Percentiles rank a stretch among this genome's conserved stretches.
These are phyloP conservation scores for Piaya cayana DNA, from an alignment of 2,113 vertebrate genomes.

Conservation along the genomic window DNA sequence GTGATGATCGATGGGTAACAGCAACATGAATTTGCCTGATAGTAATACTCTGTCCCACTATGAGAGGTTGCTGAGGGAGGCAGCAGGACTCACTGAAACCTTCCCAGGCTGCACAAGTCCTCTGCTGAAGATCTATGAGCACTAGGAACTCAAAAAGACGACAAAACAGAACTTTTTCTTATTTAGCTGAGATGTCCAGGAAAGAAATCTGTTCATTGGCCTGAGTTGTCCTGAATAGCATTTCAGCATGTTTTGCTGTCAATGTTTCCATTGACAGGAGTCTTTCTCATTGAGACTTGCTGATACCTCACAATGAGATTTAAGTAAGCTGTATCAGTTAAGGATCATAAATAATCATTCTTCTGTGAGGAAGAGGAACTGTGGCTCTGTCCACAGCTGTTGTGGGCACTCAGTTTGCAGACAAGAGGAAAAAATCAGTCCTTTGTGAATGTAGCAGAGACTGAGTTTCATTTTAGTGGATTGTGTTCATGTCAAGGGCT, in stretches of 20 bases:
- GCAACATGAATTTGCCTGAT: background rate
- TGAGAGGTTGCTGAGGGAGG: background rate
- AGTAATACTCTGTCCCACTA: fast-evolving
- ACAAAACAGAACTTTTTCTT: background rate
- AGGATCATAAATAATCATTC: background rate
- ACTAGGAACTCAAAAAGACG: background rate
- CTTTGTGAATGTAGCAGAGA: background rate
- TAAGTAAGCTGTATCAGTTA: too few species aligned
- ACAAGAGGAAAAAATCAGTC: background rate
- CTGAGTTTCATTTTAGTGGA: background rate
- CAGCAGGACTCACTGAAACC: background rate
- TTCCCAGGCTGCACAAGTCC: background rate
- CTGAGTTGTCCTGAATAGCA: background rate
- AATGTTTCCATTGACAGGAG: too few species aligned
- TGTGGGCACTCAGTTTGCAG: background rate
- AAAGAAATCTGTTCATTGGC: background rate
- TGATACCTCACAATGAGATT: fast-evolving
- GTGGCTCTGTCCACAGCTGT: background rate
- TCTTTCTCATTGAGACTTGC: background rate
- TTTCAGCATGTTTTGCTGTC: background rate
- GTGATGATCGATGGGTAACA: fast-evolving
- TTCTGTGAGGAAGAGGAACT: background rate
- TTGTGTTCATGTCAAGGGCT: background rate
- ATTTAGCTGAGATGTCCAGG: background rate
- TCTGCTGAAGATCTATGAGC: background rate